A percentile compares a stretch with the other conserved stretches of the same genome.
Evolutionary conservation across 2,797 vertebrate species (phyloP).

Genomic region (Pachyuromys duprasi): DNA sequence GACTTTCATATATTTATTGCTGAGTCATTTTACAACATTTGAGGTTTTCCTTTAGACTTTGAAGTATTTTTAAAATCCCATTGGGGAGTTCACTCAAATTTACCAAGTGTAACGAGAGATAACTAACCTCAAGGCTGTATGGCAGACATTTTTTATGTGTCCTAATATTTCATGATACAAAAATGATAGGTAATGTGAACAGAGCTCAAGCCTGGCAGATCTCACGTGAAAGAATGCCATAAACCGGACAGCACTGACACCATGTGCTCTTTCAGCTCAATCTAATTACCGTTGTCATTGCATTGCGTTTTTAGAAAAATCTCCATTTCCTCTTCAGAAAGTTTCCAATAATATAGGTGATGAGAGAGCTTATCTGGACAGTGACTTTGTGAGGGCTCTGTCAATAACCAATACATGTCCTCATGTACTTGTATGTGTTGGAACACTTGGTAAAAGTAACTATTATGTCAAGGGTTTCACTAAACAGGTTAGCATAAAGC

Average conservation of each 20-base stretch:
- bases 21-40: constrained; percentile 14
- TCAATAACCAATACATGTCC: background rate
- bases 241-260: background rate
- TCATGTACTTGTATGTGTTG: background rate
- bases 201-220: background rate
- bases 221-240: background rate
- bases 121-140: background rate
- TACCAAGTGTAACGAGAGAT: background rate
- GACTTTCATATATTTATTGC: constrained; percentile 20
- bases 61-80: background rate
- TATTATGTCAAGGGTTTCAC: background rate
- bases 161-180: background rate
- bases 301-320: background rate
- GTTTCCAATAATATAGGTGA: background rate
- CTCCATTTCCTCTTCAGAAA: background rate
- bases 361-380: background rate
- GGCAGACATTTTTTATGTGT: background rate
- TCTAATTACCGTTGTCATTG: background rate
- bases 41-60: background rate
- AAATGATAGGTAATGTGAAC: background rate
- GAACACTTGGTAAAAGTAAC: background rate
- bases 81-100: background rate
- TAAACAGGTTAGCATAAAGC: background rate
- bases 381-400: background rate
- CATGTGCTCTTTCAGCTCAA: background rate